Evolutionary conservation across 1,140 invertebrate species (phyloP), one percentile per base, ranked within the genome.

Genomic region (Habropoda laboriosa): DNA sequence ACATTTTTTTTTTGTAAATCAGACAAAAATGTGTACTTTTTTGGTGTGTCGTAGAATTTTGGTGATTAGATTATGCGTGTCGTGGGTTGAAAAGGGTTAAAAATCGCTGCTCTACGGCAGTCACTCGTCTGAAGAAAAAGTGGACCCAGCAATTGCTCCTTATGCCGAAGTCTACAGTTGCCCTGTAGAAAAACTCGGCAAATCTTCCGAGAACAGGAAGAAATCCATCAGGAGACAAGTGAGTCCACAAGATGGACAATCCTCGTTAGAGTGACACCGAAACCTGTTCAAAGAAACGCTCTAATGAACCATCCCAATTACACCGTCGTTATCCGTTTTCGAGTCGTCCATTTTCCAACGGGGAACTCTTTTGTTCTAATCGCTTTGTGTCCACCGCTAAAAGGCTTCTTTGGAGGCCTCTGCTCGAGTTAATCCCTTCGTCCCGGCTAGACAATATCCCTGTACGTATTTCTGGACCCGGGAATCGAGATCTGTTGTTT

Each of bases 341-440:
- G 2, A 40, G 21, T 45, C 27, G 30, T 30, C 42, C 40, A 16
- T 70, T 77, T 58, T 4, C 40, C 32, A 16, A 3, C 42, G 57
- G 51, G 27, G 16, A 68, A 27, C 49, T 58, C 74, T 58, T 68
- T 77, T 47, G 74, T 58, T 68, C 74, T 76, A 76, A 76, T 76
- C 73, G 49, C 60, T 5, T 6, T 30, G 12, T 40, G 24, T 18
- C 8, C 42, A 30, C 24, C 27, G 35, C 40, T 58, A 47, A 70
- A 58, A 38, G 53, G 42, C n/a, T 58, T 60, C 51, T 21, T 38
- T 45, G 16, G 38, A 13, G n/a, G 16, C 6, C 16, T 27, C 49
- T n/a, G 73, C 4, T 18, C 10, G 18, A 16, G 45, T 45, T 58
- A 77, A 70, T 71, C 55, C 66, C 40, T 42, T 49, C 24, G 38